Evolutionary conservation across 2,113 vertebrate species (phyloP).

Genomic region (Polyodon spathula): DNA sequence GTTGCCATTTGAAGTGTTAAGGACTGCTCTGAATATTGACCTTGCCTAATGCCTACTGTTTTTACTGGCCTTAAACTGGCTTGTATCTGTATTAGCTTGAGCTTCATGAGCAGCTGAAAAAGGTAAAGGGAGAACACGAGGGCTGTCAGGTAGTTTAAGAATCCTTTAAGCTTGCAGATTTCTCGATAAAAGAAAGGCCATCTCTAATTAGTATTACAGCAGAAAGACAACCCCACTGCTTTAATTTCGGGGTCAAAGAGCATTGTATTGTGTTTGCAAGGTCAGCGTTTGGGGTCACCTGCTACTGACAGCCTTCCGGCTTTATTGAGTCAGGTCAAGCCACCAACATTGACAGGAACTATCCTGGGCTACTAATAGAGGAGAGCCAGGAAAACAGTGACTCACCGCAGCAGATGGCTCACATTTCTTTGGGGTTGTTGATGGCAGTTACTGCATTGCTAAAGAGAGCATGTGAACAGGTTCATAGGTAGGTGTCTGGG

Average conservation of each 20-base stretch:
- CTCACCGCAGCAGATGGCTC: not conserved
- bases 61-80: too few species aligned
- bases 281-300: slow-evolving; percentile 44
- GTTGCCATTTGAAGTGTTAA: too few species aligned
- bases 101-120: not conserved
- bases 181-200: slow-evolving; percentile 19
- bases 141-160: slow-evolving; percentile 2
- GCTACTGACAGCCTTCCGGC: slow-evolving; percentile 53
- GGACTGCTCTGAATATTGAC: too few species aligned
- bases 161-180: slow-evolving; percentile 33
- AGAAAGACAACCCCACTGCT: slow-evolving; percentile 57
- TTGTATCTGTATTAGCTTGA: slow-evolving; percentile 39
- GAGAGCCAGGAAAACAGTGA: slow-evolving; percentile 19
- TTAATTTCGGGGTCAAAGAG: slow-evolving; percentile 52
- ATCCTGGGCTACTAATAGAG: slow-evolving; percentile 54
- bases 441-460: not conserved
- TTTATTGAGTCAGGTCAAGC: slow-evolving; percentile 54
- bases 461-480: not conserved
- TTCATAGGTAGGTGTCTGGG: too few species aligned
- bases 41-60: too few species aligned
- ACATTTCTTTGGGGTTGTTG: not conserved
- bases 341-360: slow-evolving; percentile 58
- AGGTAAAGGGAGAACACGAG: not conserved
- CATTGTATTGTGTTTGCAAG: slow-evolving; percentile 61
- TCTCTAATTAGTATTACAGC: slow-evolving; percentile 46